Conservation (phyloP, 2,888 invertebrate genomes). For the Drosophila anomelani region DNA sequence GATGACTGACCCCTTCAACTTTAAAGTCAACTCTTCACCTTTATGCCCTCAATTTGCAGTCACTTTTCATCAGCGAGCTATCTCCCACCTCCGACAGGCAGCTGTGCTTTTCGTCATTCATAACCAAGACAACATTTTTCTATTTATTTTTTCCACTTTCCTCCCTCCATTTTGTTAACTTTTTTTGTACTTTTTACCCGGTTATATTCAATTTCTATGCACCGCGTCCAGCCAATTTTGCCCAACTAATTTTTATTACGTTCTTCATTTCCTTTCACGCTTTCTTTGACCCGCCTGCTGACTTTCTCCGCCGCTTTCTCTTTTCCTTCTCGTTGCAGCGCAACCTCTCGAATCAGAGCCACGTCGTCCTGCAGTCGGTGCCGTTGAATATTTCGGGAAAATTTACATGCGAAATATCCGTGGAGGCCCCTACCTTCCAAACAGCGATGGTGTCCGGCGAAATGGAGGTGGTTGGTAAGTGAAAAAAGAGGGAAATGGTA, state of each 20-base stretch:
- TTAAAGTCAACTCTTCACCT: constrained; percentile 62
- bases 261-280: constrained; percentile 43
- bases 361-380: constrained; percentile 84
- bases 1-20: constrained; percentile 30
- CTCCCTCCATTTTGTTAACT: constrained; percentile 2
- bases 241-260: constrained; percentile 69
- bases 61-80: constrained; percentile 39
- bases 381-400: constrained; percentile 84
- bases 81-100: constrained; percentile 14
- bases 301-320: constrained; percentile 22
- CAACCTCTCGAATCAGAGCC: constrained; percentile 85
- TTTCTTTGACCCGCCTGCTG: constrained; percentile 20
- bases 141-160: constrained; percentile 14
- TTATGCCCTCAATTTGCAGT: constrained; percentile 49
- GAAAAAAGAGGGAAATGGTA: constrained; percentile 21
- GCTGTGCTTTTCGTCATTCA: constrained; percentile 48
- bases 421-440: constrained; percentile 84
- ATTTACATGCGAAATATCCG: constrained; percentile 85
- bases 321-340: constrained; percentile 63
- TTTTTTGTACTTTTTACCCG: constrained; percentile 36
- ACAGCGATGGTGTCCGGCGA: constrained; percentile 84
- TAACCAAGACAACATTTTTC: constrained; percentile 31
- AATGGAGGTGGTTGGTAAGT: constrained; percentile 85
- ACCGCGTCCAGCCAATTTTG: constrained; percentile 63
- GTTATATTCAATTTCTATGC: constrained; percentile 76